Base-by-base conservation (phyloP, 2,113 vertebrate species). In the Lampris megalopsis region DNA sequence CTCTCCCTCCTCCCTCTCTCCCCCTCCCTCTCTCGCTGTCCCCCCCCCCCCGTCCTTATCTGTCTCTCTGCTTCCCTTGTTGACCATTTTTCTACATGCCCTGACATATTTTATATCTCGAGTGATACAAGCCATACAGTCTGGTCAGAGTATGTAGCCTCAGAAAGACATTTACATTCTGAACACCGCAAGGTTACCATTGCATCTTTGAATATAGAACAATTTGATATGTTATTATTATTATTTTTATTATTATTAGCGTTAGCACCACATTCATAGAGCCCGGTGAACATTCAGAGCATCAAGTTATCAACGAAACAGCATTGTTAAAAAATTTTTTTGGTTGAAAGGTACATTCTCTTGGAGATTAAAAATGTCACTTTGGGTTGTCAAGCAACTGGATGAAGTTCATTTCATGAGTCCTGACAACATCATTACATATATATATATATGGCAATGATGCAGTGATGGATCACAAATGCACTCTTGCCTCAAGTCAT, bases 31-130 rank as follows among this genome's bases (percentile, higher is more conserved):
- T 24, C 24, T 24, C 24, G 24, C 24, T 24, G 24, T 24, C 24
- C 24, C 24, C 24, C 24, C 24, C 24, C 24, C 24, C 24, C 24
- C 24, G 24, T 71, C 10, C 84, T 83, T 80, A 84, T 86, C 77
- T 83, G 61, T 57, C 43, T 43, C 67, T 74, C 49, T 1, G 52
- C 73, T 82, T 76, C 49, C 67, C 76, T 76, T 79, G 73, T 80
- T 72, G 52, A 75, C 72, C 70, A 57, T 79, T 76, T 85, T 70
- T 88, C 74, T 58, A 35, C 68, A 41, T 74, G 83, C 86, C 79
- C 57, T 70, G 52, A 83, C 77, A 61, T 73, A 66, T 85, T 80
- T 80, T 52, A 63, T 88, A 84, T 82, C 81, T 69, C 77, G 66
- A 24, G 24, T 24, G 24, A 24, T 24, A 24, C 24, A 24, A 24